Evolutionary conservation across 2,797 vertebrate species (phyloP), one percentile per base, ranked within the genome.

Genomic region (Vipera ursinii): DNA sequence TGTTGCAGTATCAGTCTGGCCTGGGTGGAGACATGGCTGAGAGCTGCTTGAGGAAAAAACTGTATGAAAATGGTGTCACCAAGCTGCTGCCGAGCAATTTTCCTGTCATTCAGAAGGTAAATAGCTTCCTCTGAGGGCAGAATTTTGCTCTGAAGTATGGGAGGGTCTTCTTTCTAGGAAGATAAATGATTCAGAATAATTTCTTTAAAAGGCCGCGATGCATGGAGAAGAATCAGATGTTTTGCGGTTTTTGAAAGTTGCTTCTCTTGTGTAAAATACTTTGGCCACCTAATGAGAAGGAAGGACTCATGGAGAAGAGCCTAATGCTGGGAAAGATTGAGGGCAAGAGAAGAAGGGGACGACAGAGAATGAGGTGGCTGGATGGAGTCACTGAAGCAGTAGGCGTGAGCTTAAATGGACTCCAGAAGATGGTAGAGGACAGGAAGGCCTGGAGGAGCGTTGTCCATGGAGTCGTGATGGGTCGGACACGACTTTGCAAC

Each of bases 1-100:
- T 99, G 96, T 96, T 99, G 86, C 98, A 98, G 32, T 99, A 99
- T 97, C 98, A 98, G 86, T 98, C 98, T 0, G 98, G 97, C 44
- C 95, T 97, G 73, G 97, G 96, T 73, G 97, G 97, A 0, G 98
- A 98, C 69, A 96, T 96, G 57, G 96, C 95, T 0, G 98, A 99
- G 96, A 97, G 96, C 0, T 94, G 98, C 82, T 93, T 98, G 17
- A 98, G 99, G 95, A 99, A 99, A 96, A 99, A 98, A 94, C 95
- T 98, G 32, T 98, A 98, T 56, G 98, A 99, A 96, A 98, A 96
- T 0, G 98, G 97, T 92, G 98, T 99, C 95, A 98, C 97, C 93
- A 97, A 97, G 95, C 97, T 98, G 9, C 95, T 99, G 94, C 98
- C 98, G 94, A 98, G 97, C 96, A 99, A 99, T 96, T 98, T 99